A percentile compares a stretch with the other conserved stretches of the same genome.
Evolutionary conservation across 30 jellyfish, hydroid and myxozoan genomes (phyloP).

Genomic region (Nemopilema nomurai): DNA sequence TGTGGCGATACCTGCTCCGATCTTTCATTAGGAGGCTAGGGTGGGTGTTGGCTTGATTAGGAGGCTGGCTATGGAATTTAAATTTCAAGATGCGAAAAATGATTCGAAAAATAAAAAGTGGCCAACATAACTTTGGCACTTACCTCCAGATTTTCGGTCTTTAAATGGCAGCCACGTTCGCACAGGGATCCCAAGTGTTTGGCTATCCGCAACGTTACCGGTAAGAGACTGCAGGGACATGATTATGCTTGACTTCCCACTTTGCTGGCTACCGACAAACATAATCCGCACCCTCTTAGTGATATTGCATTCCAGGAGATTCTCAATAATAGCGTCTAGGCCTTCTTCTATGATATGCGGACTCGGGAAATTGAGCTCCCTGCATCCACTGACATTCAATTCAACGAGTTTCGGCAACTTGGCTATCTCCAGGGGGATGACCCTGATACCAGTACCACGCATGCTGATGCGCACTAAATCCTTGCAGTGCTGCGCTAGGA

Average conservation of each 20-base stretch:
- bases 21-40: too few species aligned
- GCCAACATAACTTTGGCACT: not conserved
- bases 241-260: constrained; percentile 87
- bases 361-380: constrained; percentile 72
- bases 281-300: constrained; percentile 61
- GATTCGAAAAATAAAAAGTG: not conserved
- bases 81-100: too few species aligned
- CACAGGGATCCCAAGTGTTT: constrained; percentile 88
- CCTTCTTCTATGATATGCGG: constrained; percentile 66
- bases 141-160: constrained; percentile 69
- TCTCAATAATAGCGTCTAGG: constrained; percentile 65
- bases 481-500: constrained; percentile 75
- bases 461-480: constrained; percentile 68
- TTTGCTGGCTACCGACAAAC: constrained; percentile 87
- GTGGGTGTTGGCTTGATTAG: too few species aligned
- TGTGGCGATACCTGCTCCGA: too few species aligned
- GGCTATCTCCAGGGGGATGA: constrained; percentile 70
- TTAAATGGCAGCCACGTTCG: constrained; percentile 87
- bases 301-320: constrained; percentile 68
- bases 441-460: constrained; percentile 78
- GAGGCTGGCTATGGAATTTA: too few species aligned
- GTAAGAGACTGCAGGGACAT: constrained; percentile 73
- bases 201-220: constrained; percentile 87
- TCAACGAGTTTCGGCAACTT: constrained; percentile 58
- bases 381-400: constrained; percentile 72